Evolutionary conservation across 2,797 vertebrate genomes (phyloP).

Genomic region (Notolepis coatsorum): DNA sequence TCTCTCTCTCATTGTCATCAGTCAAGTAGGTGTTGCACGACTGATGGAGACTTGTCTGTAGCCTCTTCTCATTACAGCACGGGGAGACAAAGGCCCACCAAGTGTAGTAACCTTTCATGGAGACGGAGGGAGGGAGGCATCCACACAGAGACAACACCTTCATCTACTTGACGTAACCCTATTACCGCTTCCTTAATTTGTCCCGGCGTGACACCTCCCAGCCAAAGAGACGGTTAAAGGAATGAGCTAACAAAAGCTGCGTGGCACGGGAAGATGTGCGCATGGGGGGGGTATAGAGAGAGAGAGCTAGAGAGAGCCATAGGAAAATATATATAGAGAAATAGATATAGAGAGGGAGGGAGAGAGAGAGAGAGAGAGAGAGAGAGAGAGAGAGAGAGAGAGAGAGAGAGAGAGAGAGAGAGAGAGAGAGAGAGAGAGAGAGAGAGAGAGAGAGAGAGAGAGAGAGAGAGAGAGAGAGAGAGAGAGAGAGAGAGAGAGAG

Average conservation of each 20-base stretch:
- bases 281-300: slow-evolving; percentile 28
- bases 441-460: too few relatives aligned
- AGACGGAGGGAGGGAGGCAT: slow-evolving; percentile 70
- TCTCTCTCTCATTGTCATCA: slow-evolving; percentile 46
- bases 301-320: background rate
- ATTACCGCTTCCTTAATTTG: slow-evolving; percentile 77
- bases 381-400: slow-evolving; percentile 23
- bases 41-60: slow-evolving; percentile 68
- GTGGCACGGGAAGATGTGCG: background rate
- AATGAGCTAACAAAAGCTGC: slow-evolving; percentile 77
- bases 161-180: slow-evolving; percentile 77
- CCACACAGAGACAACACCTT: slow-evolving; percentile 70
- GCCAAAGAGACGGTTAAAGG: slow-evolving; percentile 73
- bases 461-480: too few relatives aligned
- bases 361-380: slow-evolving; percentile 10
- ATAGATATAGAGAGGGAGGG: background rate
- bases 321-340: slow-evolving; percentile 35
- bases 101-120: slow-evolving; percentile 71
- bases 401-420: background rate
- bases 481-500: too few relatives aligned
- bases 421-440: too few relatives aligned
- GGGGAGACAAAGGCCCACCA: slow-evolving; percentile 56
- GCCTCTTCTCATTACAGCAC: slow-evolving; percentile 73
- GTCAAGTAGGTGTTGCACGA: slow-evolving; percentile 69
- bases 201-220: slow-evolving; percentile 68